Conservation (phyloP, 2,113 vertebrate species). For the Chunga burmeisteri region DNA sequence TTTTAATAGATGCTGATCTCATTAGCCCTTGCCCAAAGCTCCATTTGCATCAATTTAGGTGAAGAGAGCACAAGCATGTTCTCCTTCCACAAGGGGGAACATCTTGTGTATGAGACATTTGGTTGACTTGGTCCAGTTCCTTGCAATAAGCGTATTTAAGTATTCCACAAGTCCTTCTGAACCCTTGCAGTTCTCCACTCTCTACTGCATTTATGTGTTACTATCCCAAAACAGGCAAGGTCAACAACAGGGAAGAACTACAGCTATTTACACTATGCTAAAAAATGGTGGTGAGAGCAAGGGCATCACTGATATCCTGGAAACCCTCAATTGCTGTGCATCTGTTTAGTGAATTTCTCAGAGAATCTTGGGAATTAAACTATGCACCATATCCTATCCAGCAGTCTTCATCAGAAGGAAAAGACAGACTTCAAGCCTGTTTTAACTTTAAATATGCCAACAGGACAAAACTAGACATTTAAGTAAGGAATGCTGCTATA, state of each 20-base stretch:
- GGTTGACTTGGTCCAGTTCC: not conserved
- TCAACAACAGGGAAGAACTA: not conserved
- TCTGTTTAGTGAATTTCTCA: not conserved
- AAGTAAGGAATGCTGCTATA: not conserved
- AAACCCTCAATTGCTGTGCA: not conserved
- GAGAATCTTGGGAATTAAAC: not conserved
- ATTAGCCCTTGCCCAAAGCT: not conserved
- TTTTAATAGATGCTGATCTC: not conserved
- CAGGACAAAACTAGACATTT: not conserved
- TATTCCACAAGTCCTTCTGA: not conserved
- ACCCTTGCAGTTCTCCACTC: not conserved
- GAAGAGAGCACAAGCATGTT: not conserved
- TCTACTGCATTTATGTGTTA: not conserved
- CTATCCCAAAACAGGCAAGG: not conserved
- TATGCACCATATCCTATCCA: not conserved
- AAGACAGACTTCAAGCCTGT: not conserved
- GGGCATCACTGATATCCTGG: not conserved
- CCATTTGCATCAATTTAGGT: not conserved
- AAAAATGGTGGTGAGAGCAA: not conserved
- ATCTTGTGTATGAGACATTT: not conserved
- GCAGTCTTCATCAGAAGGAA: not conserved
- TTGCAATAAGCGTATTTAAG: not conserved
- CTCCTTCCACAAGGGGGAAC: not conserved
- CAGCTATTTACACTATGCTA: not conserved
- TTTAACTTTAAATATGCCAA: not conserved